Evolutionary conservation across 2,797 vertebrate species (phyloP), one percentile per base, ranked within the genome.

Genomic region (Lutjanus argentimaculatus): DNA sequence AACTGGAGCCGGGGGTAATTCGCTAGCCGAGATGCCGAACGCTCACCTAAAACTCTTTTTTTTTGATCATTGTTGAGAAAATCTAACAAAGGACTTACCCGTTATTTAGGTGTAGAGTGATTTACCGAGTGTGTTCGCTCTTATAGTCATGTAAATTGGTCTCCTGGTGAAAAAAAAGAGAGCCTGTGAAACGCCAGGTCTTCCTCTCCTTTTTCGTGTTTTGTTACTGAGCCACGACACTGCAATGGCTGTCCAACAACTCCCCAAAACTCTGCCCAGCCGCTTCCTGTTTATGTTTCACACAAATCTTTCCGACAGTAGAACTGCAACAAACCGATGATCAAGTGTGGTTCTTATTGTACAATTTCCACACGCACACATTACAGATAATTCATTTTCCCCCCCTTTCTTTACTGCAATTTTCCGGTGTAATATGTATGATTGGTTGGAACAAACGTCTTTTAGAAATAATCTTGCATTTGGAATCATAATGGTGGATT

Each of bases 181-280:
- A 84, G 74, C 77, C 85, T 81, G 76, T 58, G 46, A 84, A 79
- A 68, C 66, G 52, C 76, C 90, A 90, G 85, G 80, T 90, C 91
- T 85, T 91, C 85, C 79, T 90, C 86, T 76, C 67, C 73, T 83
- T 84, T 86, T 94, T 89, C 88, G 91, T 93, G 90, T 95, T 93
- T 95, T 94, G 92, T 93, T 94, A 91, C 88, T 92, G 89, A 96
- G 96, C 95, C 96, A 96, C 96, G 96, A 96, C 95, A 92, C 96
- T 93, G 94, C 95, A 96, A 96, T 96, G 96, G 95, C 94, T 93
- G 94, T 90, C 86, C 77, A 90, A 77, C 85, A 84, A 86, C 91
- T 92, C 91, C 88, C 64, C 77, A 67, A 79, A 86, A 71, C 85
- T 87, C 90, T 56, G 82, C 82, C 85, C 87, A 62, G 87, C 91